Base-by-base conservation (phyloP, 2,113 vertebrate species). In the Lutjanus erythropterus region DNA sequence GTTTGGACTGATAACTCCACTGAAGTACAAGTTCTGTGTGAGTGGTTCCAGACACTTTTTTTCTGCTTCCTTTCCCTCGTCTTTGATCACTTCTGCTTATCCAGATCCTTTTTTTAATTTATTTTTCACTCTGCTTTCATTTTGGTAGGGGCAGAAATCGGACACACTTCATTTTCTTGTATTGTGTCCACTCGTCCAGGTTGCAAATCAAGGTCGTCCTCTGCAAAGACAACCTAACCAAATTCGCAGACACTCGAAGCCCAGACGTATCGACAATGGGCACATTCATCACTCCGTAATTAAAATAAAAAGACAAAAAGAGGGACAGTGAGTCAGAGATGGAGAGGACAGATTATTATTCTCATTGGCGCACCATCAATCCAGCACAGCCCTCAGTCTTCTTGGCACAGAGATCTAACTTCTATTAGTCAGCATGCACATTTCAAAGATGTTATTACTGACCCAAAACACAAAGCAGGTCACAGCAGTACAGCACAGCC, bases 331-430 rank as follows among this genome's bases (percentile, higher is more conserved):
- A 85, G 53, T 83, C 66, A 71, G 58, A 62, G 70, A 86, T 71
- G 44, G 50, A 73, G 82, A 53, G 71, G 49, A 50, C 50, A 29
- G 67, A 80, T 86, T 84, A 81, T 89, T 68, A 74, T 76, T 77
- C 47, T 53, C 42, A 60, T 75, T 81, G 82, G 72, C 31, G 9
- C 5, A 2, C 61, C 78, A 83, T 87, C 78, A 71, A 73, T 84
- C 66, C 31, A 39, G 27, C 61, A 25, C 58, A 71, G 59, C 60
- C 73, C 69, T 84, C 50, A 23, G 59, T 85, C 65, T 33, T 61
- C 37, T 29, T 75, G 73, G 65, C 66, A 42, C 65, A 23, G 23
- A 55, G 69, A 88, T 61, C 11, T 64, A 58, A 49, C 66, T 52
- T 80, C 52, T 64, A 58, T 83, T 77, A 80, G 55, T 75, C 81